These are phyloP conservation scores for Zaprionus gabonicus DNA, from an alignment of 1,140 invertebrate genomes.

Conservation along the genomic window DNA sequence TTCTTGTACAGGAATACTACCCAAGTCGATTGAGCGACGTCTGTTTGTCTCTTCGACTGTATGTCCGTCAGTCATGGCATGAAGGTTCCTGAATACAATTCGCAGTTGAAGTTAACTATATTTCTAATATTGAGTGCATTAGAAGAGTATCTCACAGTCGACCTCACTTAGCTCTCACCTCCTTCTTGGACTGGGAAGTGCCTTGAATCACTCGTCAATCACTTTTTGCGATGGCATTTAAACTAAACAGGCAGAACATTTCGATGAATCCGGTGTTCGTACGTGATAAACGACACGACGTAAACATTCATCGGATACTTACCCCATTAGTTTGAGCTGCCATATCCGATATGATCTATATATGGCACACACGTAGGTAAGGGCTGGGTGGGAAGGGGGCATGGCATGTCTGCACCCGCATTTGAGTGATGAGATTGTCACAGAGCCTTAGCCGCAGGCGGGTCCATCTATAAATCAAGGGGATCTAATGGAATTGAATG, in stretches of 20 bases:
- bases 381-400: neutral
- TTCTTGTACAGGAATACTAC: no score
- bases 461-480: constrained; percentile 13
- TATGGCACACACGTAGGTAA: neutral
- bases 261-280: neutral
- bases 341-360: constrained; percentile 4
- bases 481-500: neutral
- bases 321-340: neutral
- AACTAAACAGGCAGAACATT: constrained; percentile 2
- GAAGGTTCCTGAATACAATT: no score
- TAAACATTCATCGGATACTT: neutral
- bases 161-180: neutral
- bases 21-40: no score
- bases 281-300: neutral
- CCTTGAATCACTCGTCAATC: neutral
- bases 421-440: constrained; percentile 4
- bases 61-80: no score
- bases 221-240: neutral
- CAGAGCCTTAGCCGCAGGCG: neutral
- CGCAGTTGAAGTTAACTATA: no score
- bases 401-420: neutral
- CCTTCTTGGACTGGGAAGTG: neutral
- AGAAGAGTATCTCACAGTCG: no score
- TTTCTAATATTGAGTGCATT: no score
- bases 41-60: no score